Percentiles rank a stretch among this genome's conserved stretches.
phyloP scores from a whole-genome alignment of 2,113 vertebrate genomes.

The Raja brachyura region DNA sequence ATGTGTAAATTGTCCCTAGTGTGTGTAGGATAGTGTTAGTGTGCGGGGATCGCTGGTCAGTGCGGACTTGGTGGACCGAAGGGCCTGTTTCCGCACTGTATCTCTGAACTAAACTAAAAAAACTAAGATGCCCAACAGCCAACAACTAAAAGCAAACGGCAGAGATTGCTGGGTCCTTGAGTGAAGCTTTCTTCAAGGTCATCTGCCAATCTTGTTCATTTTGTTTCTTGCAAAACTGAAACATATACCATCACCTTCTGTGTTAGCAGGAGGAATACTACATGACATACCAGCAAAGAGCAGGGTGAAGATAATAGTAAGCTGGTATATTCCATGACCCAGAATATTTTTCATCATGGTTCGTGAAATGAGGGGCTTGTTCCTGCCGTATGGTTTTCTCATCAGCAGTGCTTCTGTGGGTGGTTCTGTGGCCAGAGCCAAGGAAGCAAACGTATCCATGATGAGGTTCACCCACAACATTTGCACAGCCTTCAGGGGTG shows the following conservation, averaged over 20 bases:
- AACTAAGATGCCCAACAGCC: too few relatives aligned
- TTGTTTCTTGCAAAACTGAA: background rate
- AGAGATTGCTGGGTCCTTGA: too few relatives aligned
- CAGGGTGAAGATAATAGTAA: conserved; percentile 84
- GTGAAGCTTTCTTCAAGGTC: too few relatives aligned
- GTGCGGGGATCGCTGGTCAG: too few relatives aligned
- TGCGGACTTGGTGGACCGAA: too few relatives aligned
- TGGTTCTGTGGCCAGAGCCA: conserved; percentile 87
- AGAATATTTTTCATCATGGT: conserved; percentile 98
- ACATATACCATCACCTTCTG: background rate
- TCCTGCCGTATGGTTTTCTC: conserved; percentile 84
- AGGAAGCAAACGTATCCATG: conserved; percentile 93
- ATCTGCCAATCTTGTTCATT: too few relatives aligned
- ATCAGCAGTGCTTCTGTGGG: conserved; percentile 80
- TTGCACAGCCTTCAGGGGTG: conserved; percentile 90
- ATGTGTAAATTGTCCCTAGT: too few relatives aligned
- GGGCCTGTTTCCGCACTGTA: too few relatives aligned
- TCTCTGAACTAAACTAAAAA: too few relatives aligned
- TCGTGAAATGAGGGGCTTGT: conserved; percentile 91
- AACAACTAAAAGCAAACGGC: too few relatives aligned
- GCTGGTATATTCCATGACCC: conserved; percentile 87
- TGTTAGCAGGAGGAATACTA: background rate
- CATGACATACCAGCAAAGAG: conserved; percentile 76
- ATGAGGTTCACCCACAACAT: conserved; percentile 98
- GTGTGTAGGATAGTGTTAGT: too few relatives aligned